Conservation (phyloP, 2,113 vertebrate species). For the Podiceps cristatus region DNA sequence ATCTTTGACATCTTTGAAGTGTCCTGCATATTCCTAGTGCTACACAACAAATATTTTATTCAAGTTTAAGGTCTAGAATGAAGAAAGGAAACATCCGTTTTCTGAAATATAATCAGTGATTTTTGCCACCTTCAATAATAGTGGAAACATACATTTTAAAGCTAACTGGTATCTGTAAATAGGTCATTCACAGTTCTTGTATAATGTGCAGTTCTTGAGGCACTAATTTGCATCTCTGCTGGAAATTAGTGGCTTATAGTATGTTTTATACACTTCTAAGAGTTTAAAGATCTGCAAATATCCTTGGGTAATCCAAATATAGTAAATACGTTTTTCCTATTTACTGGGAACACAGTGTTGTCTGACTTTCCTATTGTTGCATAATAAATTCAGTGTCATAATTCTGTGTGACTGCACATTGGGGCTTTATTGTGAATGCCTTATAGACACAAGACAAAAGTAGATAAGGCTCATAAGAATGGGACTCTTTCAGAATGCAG, state of each 20-base stretch:
- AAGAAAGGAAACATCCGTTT: not conserved
- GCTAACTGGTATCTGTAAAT: not conserved
- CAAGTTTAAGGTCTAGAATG: not conserved
- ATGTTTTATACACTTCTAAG: not conserved
- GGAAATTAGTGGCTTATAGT: not conserved
- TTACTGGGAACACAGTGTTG: not conserved
- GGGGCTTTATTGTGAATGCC: not conserved
- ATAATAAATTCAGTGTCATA: not conserved
- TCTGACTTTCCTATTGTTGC: not conserved
- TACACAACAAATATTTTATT: not conserved
- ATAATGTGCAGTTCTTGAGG: not conserved
- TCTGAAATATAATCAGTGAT: not conserved
- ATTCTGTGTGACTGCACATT: not conserved
- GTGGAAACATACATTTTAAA: not conserved
- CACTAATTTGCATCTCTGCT: not conserved
- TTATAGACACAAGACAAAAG: not conserved
- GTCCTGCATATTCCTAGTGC: not conserved
- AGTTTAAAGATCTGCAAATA: conserved; percentile 7
- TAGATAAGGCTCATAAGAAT: not conserved
- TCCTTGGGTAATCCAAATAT: not conserved
- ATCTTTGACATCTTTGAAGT: not conserved
- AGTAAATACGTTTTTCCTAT: not conserved
- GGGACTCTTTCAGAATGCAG: not conserved
- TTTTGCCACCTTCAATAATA: not conserved
- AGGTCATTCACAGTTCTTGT: not conserved